Base-by-base conservation (phyloP, 2,113 vertebrate species). In the Isurus oxyrinchus region DNA sequence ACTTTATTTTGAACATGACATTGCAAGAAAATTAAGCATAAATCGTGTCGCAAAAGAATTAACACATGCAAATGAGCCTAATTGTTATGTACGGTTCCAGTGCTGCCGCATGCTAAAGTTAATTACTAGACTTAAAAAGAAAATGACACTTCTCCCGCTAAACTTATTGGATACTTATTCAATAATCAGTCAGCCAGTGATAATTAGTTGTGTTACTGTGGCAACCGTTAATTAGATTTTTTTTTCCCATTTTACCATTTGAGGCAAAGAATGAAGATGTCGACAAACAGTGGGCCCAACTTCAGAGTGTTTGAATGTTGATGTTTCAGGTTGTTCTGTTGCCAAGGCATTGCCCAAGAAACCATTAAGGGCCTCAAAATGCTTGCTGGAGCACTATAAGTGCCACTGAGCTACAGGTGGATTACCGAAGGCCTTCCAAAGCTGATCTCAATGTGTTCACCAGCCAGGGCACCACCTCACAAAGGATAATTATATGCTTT, bases 131-230 rank as follows among this genome's bases (percentile, higher is more conserved):
- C 59, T 94, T 94, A 63, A 63, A 49, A 93, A n/a, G 57, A 94
- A 63, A 95, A 72, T 95, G 94, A 69, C 94, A 72, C 66, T 72
- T 95, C 66, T 72, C 44, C 63, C 11, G 2, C 14, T 35, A 72
- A 95, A 69, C 44, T 94, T 95, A 95, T 53, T 95, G 94, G 66
- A 72, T 53, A 67, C 67, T 95, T 72, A 55, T 72, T 95, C 94
- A 72, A 95, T 95, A 72, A 95, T 69, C 94, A 95, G 94, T 95
- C 94, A 95, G 94, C 94, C 67, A 95, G 53, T 35, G 66, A 95
- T 95, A 95, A 95, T 95, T 72, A 95, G 94, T 40, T 49, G 23
- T 55, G 63, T 95, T 69, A 55, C 94, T 95, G 67, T 53, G 94
- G 94, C 66, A 95, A 95, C 94, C 10, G 25, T 72, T 72, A 69